Evolutionary conservation across 1,140 invertebrate species (phyloP), one percentile per base, ranked within the genome.

Genomic region (Acyrthosiphon pisum): DNA sequence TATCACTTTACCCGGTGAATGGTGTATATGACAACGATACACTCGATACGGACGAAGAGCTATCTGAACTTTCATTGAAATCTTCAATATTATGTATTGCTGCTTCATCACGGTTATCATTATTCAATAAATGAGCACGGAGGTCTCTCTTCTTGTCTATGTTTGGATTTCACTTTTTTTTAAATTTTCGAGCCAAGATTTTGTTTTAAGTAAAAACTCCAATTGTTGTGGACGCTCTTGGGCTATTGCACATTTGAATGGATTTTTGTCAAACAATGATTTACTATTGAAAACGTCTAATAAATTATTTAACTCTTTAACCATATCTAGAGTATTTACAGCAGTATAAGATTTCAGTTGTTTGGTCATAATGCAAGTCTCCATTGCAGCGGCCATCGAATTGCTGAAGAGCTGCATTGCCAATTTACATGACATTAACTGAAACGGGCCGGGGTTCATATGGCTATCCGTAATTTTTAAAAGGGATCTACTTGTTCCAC

Each of bases 211-310:
- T 37, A 87, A 87, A 46, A 9, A 87, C 20, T 44, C 23, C 44
- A 87, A 87, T 48, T 87, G 22, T 87, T 87, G 41, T 8, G 41
- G 84, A 26, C 30, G 41, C 23, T 48, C 46, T 26, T 26, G 6
- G 44, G 46, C 48, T 46, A 87, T 87, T 41, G 84, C 84, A 87
- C 84, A 87, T 87, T 87, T 87, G 23, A 26, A 87, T n/a, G 84
- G 84, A 87, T 87, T 87, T 30, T 41, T 23, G 44, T 46, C 23
- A 30, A 26, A 87, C 22, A 87, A 14, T 46, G 84, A 87, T 46
- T 48, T 46, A 48, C 84, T 87, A 46, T 87, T 48, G 23, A 87
- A 87, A 26, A 87, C 22, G 23, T 48, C 44, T 20, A 87, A 87
- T 87, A 87, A 20, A 30, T 87, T 87, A 46, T 87, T 87, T 22